Percentiles rank a stretch among this genome's conserved stretches.
Evolutionary conservation across 2,888 invertebrate genomes (phyloP).

Genomic region (Anorthoa munda): DNA sequence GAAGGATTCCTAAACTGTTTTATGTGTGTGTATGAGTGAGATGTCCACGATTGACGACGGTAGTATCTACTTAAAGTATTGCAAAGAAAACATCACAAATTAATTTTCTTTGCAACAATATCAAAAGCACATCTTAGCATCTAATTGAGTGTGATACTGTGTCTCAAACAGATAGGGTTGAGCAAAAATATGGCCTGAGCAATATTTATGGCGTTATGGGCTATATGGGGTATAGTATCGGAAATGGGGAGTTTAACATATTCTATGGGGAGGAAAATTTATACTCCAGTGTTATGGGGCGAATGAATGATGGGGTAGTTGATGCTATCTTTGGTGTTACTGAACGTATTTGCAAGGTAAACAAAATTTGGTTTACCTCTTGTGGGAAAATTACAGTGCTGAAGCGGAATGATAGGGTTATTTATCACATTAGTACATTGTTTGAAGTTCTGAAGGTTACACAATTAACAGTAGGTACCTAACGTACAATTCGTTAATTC

Average conservation of each 20-base stretch:
- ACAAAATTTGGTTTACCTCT: too few relatives aligned
- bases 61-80: neutral
- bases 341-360: constrained; percentile 12
- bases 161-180: constrained; percentile 55
- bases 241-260: constrained; percentile 49
- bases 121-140: constrained; percentile 21
- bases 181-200: constrained; percentile 28
- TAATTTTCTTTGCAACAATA: constrained; percentile 10
- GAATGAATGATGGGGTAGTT: constrained; percentile 33
- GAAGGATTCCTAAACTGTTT: too few relatives aligned
- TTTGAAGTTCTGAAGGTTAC: neutral
- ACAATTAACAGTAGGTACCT: neutral
- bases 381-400: neutral
- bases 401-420: too few relatives aligned
- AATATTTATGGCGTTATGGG: constrained; percentile 45
- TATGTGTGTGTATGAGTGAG: too few relatives aligned
- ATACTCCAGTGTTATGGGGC: constrained; percentile 30
- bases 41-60: too few relatives aligned
- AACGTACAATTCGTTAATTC: too few relatives aligned
- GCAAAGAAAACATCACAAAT: constrained; percentile 1
- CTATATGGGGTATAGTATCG: constrained; percentile 35
- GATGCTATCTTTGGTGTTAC: constrained; percentile 39
- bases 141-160: constrained; percentile 66
- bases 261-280: constrained; percentile 55
- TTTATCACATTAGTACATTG: neutral